Conservation (phyloP, 2,888 invertebrate species). For the Drosophila lacicola region DNA sequence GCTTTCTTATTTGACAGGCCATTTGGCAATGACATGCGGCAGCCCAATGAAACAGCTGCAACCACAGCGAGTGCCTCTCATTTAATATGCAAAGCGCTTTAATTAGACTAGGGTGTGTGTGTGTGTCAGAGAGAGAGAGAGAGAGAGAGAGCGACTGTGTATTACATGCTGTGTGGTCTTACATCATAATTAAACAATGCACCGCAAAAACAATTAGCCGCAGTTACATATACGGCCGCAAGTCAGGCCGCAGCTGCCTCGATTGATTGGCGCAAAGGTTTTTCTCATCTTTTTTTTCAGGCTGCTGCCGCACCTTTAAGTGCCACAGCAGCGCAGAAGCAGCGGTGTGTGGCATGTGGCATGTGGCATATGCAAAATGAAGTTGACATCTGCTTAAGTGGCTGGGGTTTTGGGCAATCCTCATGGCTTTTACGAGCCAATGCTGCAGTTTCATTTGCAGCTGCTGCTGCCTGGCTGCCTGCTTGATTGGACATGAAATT, state of each 20-base stretch:
- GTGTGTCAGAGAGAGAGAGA: neutral
- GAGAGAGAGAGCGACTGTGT: neutral
- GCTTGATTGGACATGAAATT: conserved; percentile 84
- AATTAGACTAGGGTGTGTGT: conserved; percentile 53
- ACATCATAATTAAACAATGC: conserved; percentile 68
- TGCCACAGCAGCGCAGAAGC: conserved; percentile 9
- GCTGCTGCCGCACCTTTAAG: conserved; percentile 49
- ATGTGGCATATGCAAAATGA: conserved; percentile 76
- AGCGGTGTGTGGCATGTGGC: conserved; percentile 37
- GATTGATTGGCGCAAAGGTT: conserved; percentile 36
- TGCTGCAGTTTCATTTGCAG: conserved; percentile 62
- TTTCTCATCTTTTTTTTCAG: conserved; percentile 2
- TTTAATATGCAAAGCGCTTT: conserved; percentile 78
- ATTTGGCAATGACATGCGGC: conserved; percentile 70
- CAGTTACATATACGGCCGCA: conserved; percentile 46
- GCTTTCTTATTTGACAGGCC: conserved; percentile 79
- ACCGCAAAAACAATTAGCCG: conserved; percentile 76
- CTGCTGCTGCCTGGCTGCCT: conserved; percentile 59
- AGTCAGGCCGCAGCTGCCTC: conserved; percentile 61
- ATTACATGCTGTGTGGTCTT: conserved; percentile 14
- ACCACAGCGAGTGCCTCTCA: conserved; percentile 59
- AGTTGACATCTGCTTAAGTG: conserved; percentile 82
- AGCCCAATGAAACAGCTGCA: conserved; percentile 57
- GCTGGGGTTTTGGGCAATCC: conserved; percentile 70
- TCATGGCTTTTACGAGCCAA: conserved; percentile 43